These are phyloP conservation scores for Chondrosia reniformis DNA, from an alignment of 37 sponge, comb jelly and placozoan genomes.

Conservation along the genomic window DNA sequence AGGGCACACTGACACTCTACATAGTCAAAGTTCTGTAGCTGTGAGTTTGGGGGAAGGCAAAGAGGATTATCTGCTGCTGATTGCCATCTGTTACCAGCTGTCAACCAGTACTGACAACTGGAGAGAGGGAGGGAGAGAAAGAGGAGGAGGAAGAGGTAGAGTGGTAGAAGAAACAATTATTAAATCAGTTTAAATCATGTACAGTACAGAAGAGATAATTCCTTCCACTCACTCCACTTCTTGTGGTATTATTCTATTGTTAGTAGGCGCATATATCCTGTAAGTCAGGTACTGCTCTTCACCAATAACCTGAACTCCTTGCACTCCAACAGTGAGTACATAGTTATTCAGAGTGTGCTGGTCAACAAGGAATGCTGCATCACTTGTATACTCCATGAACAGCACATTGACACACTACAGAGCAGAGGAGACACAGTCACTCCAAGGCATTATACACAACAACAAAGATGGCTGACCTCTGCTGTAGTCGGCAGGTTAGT, in stretches of 20 bases:
- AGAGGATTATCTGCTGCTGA: background rate
- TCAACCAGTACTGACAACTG: conserved; percentile 18
- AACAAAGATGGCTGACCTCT: background rate
- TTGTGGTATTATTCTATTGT: conserved; percentile 17
- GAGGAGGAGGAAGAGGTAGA: background rate
- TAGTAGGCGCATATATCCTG: conserved; percentile 22
- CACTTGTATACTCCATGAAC: conserved; percentile 50
- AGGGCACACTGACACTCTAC: conserved; percentile 49
- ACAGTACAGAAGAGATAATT: too few species aligned
- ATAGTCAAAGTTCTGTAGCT: conserved; percentile 37
- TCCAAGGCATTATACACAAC: background rate
- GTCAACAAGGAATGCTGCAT: background rate
- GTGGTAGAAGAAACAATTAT: too few species aligned
- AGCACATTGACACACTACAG: conserved; percentile 49
- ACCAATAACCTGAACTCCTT: background rate
- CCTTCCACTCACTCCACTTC: conserved; percentile 8
- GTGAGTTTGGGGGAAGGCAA: background rate
- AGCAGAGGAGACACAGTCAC: background rate
- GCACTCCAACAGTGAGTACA: conserved; percentile 24
- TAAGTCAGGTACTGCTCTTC: conserved; percentile 12
- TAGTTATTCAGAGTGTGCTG: background rate
- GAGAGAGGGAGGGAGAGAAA: background rate
- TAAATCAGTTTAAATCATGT: too few species aligned
- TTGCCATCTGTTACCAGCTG: background rate
- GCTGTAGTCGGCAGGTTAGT: background rate